A percentile compares a stretch with the other conserved stretches of the same genome.
phyloP scores from a whole-genome alignment of 2,888 invertebrate genomes.

The Campopleginae sp. region DNA sequence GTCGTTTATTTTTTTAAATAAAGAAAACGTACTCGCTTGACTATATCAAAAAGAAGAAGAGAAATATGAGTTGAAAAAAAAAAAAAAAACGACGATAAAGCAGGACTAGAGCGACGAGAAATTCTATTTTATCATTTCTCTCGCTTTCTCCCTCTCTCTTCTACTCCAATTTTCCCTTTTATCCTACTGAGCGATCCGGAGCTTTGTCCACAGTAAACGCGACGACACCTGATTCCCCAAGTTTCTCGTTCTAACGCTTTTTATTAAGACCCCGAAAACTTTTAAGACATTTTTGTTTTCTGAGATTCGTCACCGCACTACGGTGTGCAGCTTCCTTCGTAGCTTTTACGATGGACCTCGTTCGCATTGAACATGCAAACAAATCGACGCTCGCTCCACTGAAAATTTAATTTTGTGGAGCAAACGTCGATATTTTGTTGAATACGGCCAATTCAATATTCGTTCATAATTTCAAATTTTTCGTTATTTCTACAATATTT shows the following conservation, averaged over 20 bases:
- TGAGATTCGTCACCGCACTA: neutral
- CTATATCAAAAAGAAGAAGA: neutral
- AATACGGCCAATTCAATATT: no score
- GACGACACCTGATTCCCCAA: neutral
- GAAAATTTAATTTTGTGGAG: no score
- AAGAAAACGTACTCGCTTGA: constrained; percentile 30
- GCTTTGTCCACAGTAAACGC: neutral
- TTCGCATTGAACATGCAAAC: neutral
- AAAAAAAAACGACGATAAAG: constrained; percentile 12
- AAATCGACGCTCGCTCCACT: no score
- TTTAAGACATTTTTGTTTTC: neutral
- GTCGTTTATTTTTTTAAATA: constrained; percentile 40
- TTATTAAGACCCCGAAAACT: constrained; percentile 33
- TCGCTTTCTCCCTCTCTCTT: neutral
- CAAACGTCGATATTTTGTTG: no score
- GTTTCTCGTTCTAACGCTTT: constrained; percentile 14
- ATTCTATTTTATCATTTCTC: constrained; percentile 42
- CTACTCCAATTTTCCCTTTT: neutral
- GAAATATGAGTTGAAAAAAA: constrained; percentile 8
- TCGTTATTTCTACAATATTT: no score
- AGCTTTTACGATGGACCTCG: neutral
- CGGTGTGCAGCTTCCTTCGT: neutral
- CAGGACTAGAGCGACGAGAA: constrained; percentile 10
- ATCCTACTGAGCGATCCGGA: neutral
- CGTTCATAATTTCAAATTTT: no score